Percentiles rank a stretch among this genome's conserved stretches.
Conservation (phyloP, 1,140 invertebrate genomes). For the Hyphantria cunea region DNA sequence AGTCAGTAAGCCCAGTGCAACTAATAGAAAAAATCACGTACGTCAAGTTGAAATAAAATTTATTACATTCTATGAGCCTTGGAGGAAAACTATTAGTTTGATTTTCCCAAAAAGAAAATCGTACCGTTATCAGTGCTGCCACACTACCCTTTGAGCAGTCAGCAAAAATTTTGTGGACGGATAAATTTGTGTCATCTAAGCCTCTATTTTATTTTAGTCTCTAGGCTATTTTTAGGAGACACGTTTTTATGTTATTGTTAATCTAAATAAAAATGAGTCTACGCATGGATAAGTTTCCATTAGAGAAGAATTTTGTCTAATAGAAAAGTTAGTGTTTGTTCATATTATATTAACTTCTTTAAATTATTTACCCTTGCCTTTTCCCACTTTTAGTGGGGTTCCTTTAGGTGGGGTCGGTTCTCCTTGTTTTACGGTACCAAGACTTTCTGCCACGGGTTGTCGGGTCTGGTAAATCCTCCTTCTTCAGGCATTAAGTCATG, state of each 20-base stretch:
- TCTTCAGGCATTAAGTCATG: no score
- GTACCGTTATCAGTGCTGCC: conserved; percentile 43
- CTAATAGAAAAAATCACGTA: conserved; percentile 58
- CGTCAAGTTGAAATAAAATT: conserved; percentile 57
- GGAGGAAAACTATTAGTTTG: conserved; percentile 55
- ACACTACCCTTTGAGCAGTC: conserved; percentile 31
- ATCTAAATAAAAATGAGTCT: neutral
- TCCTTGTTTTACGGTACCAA: no score
- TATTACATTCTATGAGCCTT: conserved; percentile 55
- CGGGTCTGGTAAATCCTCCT: no score
- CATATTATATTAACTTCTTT: no score
- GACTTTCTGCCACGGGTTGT: no score
- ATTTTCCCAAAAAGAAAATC: conserved; percentile 54
- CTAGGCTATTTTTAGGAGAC: neutral
- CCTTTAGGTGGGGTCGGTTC: no score
- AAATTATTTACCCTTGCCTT: no score
- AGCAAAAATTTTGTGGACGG: conserved; percentile 28
- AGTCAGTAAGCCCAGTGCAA: no score
- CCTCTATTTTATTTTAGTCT: conserved; percentile 17
- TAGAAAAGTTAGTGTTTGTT: no score
- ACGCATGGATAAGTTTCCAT: neutral
- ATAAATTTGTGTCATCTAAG: conserved; percentile 27
- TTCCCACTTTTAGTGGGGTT: no score
- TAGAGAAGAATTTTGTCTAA: no score
- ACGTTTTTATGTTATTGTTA: neutral